Evolutionary conservation across 1,140 invertebrate genomes (phyloP).

Genomic region (Caerostris darwini): DNA sequence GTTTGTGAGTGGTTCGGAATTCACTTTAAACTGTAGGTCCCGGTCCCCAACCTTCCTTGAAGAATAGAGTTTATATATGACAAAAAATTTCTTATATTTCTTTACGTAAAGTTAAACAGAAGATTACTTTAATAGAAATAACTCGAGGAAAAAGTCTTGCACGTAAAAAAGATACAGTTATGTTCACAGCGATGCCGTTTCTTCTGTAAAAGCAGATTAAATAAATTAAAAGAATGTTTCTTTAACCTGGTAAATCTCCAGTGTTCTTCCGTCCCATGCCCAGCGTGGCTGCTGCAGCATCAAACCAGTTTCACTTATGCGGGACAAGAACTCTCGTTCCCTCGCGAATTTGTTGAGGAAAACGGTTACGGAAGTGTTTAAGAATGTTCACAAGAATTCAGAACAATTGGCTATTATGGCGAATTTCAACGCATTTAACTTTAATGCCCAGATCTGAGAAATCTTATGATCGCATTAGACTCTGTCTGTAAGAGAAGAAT

Average conservation of each 20-base stretch:
- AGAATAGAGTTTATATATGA: too few species aligned
- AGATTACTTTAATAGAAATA: too few species aligned
- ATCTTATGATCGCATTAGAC: neutral
- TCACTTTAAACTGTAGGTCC: too few species aligned
- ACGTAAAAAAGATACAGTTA: too few species aligned
- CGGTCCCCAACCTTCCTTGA: too few species aligned
- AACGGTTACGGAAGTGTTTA: slow-evolving; percentile 13
- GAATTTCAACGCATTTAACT: neutral
- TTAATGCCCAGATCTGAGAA: neutral
- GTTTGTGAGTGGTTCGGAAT: too few species aligned
- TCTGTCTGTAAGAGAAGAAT: neutral
- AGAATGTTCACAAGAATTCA: neutral
- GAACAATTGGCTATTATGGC: slow-evolving; percentile 5
- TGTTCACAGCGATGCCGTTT: too few species aligned
- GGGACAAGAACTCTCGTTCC: neutral
- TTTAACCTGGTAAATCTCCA: neutral
- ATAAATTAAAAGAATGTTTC: neutral
- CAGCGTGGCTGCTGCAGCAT: neutral
- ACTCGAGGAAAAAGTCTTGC: too few species aligned
- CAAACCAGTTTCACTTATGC: neutral
- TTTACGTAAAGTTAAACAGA: too few species aligned
- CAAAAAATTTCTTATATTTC: too few species aligned
- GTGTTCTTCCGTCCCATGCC: neutral
- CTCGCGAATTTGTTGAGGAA: slow-evolving; percentile 1
- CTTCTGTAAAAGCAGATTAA: too few species aligned